Evolutionary conservation across 1,140 invertebrate species (phyloP), one percentile per base, ranked within the genome.

Genomic region (Drosophila parvula): DNA sequence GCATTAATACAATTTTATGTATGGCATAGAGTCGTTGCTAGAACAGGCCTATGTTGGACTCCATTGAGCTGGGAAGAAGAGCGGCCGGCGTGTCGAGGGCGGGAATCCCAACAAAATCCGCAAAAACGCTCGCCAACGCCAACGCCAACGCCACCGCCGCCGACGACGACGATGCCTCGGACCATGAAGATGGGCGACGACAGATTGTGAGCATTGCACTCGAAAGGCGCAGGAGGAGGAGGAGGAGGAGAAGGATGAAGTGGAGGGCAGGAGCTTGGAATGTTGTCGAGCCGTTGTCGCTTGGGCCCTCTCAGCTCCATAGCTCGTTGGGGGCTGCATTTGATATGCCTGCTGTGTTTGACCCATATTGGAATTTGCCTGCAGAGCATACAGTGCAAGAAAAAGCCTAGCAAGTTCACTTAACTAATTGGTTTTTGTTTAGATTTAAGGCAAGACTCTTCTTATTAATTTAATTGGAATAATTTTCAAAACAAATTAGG

Each of bases 341-440:
- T 90, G 79, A 86, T 86, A 90, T 86, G 86, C 84, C 68, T 88
- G 79, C 80, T 90, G 79, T 90, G 79, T 90, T 88, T 90, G 88
- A 90, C 88, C 88, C 88, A 90, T 90, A 86, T 88, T 90, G 82
- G 82, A 90, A 90, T 90, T 90, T 78, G 79, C 82, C 74, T 80
- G 48, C 58, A 69, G 62, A 68, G 40, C 43, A 60, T 56, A 64
- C 59, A 57, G 48, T 16, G 10, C 7, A 0, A 71, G 16, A 63
- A 59, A 32, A 16, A 3, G 2, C 1, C 12, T 14, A 38, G 12
- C 22, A 10, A 10, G 10, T n/a, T 5, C 0, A 7, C 27, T 12
- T 7, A 2, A 10, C 2, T n/a, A 47, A 9, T 11, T 5, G 0
- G 9, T 30, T 30, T 4, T 10, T 28, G 14, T n/a, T 10, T 30